Conservation (phyloP, 2,113 vertebrate species). For the Ophthalmolycus amberensis region DNA sequence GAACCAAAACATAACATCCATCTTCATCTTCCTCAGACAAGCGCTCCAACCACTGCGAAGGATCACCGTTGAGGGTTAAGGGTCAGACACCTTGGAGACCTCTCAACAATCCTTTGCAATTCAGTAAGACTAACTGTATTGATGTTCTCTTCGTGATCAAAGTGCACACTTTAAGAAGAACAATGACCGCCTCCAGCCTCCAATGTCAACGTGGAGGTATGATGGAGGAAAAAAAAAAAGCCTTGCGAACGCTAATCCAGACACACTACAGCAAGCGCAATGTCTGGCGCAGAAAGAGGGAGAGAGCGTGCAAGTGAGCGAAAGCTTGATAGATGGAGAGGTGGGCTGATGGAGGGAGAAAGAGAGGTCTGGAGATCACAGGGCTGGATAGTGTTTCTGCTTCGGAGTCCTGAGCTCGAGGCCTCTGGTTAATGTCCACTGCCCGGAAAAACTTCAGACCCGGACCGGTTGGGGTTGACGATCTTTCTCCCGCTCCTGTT, state of each 20-base stretch:
- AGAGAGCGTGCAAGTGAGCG: conserved; percentile 40
- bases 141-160: conserved; percentile 32
- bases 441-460: conserved; percentile 49
- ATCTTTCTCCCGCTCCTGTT: conserved; percentile 46
- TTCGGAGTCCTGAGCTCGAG: conserved; percentile 49
- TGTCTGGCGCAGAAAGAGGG: conserved; percentile 48
- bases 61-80: conserved; percentile 27
- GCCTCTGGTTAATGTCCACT: conserved; percentile 74
- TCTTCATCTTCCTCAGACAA: conserved; percentile 52
- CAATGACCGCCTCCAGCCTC: neutral
- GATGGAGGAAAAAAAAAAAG: neutral
- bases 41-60: neutral
- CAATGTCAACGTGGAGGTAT: conserved; percentile 16
- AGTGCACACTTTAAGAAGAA: conserved; percentile 4
- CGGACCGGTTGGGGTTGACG: conserved; percentile 33
- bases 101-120: conserved; percentile 12
- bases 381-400: conserved; percentile 75
- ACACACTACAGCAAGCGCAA: conserved; percentile 31
- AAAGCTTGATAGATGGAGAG: conserved; percentile 63
- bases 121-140: conserved; percentile 27
- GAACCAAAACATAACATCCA: conserved; percentile 60
- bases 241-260: conserved; percentile 41
- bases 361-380: conserved; percentile 72
- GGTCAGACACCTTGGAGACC: conserved; percentile 28
- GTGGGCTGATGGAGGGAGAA: conserved; percentile 69